Percentiles rank a stretch among this genome's conserved stretches.
Evolutionary conservation across 2,888 invertebrate genomes (phyloP).

Genomic region (Deilephila elpenor): DNA sequence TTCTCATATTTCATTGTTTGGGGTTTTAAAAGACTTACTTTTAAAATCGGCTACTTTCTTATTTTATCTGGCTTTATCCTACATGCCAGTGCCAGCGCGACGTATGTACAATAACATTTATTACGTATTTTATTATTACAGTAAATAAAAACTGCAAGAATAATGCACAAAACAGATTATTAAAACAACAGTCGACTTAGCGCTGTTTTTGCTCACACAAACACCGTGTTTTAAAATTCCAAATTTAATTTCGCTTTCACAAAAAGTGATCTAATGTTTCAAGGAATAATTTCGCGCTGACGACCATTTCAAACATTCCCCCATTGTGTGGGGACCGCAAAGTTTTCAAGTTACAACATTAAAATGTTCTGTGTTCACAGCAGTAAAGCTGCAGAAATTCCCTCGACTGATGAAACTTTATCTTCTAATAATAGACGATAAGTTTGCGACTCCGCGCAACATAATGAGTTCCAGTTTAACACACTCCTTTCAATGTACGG

Average conservation of each 20-base stretch:
- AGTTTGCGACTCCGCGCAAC: constrained; percentile 4
- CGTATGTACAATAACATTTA: neutral
- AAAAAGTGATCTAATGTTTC: constrained; percentile 4
- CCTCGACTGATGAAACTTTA: constrained; percentile 41
- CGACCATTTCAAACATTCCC: constrained; percentile 15
- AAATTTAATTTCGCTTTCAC: constrained; percentile 1
- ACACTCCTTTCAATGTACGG: neutral
- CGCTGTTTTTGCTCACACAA: neutral
- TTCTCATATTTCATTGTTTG: no score
- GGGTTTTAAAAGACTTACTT: no score
- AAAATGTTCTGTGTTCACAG: constrained; percentile 14
- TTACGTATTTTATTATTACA: neutral
- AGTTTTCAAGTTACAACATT: constrained; percentile 32
- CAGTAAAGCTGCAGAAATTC: constrained; percentile 37
- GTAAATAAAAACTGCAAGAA: neutral
- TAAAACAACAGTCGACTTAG: neutral
- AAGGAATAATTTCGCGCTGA: neutral
- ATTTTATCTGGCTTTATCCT: no score
- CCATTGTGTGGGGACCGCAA: constrained; percentile 2
- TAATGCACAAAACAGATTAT: neutral
- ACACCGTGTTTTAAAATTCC: neutral
- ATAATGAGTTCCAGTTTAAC: constrained; percentile 8
- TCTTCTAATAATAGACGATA: constrained; percentile 39
- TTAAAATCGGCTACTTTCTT: no score
- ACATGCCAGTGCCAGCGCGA: neutral